phyloP scores from a whole-genome alignment of 2,113 vertebrate genomes.

The Sclerurus mexicanus region DNA sequence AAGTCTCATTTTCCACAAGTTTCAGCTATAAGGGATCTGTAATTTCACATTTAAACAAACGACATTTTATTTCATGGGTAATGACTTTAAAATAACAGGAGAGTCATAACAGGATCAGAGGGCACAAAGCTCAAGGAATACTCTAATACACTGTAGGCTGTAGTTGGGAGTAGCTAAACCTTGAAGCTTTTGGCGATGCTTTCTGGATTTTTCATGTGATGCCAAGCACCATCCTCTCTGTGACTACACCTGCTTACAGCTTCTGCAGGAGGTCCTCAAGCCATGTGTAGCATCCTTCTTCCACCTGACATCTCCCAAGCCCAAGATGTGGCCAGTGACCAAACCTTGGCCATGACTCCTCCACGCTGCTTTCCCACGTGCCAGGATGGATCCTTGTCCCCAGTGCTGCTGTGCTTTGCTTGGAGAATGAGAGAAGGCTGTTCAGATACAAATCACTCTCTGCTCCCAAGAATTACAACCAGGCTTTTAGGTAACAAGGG shows the following conservation, averaged over 20 bases:
- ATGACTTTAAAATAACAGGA: not conserved
- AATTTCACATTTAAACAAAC: conserved; percentile 18
- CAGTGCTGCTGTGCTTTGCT: not conserved
- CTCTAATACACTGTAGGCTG: not conserved
- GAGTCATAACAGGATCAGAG: not conserved
- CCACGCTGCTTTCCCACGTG: rapidly evolving
- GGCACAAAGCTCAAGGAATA: not conserved
- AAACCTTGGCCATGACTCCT: rapidly evolving
- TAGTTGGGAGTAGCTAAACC: not conserved
- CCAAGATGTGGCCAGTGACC: not conserved
- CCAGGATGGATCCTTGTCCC: too few species aligned
- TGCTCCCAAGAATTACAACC: not conserved
- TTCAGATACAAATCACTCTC: not conserved
- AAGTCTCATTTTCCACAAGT: not conserved
- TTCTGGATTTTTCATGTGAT: not conserved
- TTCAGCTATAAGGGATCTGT: conserved; percentile 28
- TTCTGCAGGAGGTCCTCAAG: not conserved
- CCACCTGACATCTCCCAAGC: not conserved
- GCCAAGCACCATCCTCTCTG: not conserved
- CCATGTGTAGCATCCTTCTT: rapidly evolving
- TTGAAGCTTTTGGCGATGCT: not conserved
- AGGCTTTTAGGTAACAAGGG: not conserved
- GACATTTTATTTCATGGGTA: not conserved
- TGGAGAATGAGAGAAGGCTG: not conserved
- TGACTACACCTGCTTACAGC: not conserved